Evolutionary conservation across 2,797 vertebrate genomes (phyloP).

Genomic region (Anomalospiza imberbis): DNA sequence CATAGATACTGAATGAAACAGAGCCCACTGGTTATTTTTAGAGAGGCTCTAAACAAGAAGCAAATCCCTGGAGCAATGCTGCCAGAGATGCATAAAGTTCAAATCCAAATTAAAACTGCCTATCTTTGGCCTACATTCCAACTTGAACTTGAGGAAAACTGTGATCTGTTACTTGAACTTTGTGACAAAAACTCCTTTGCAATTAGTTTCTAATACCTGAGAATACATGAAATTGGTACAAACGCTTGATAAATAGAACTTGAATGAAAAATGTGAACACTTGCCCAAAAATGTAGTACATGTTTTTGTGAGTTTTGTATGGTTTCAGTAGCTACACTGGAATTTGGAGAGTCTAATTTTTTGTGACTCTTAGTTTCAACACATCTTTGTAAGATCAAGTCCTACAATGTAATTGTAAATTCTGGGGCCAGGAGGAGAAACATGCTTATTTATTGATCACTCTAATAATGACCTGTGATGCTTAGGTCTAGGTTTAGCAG

Average conservation of each 20-base stretch:
- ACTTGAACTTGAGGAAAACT: conserved; percentile 41
- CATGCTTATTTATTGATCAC: neutral
- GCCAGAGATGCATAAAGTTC: conserved; percentile 59
- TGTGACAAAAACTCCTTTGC: neutral
- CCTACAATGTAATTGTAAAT: neutral
- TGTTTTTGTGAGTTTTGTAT: neutral
- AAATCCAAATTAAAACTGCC: conserved; percentile 56
- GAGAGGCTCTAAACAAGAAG: conserved; percentile 51
- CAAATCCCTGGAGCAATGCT: conserved; percentile 37
- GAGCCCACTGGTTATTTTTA: conserved; percentile 50
- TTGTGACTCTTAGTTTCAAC: neutral
- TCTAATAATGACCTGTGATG: neutral
- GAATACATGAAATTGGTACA: neutral
- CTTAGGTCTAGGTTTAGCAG: neutral
- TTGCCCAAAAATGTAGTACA: neutral
- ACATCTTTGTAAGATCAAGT: neutral
- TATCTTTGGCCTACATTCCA: conserved; percentile 49
- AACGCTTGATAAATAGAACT: neutral
- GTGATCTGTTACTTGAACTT: neutral
- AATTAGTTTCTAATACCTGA: neutral
- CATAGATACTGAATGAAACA: conserved; percentile 46
- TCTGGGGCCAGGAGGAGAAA: neutral
- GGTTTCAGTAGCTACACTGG: neutral
- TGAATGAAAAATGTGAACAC: neutral
- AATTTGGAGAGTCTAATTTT: neutral